Evolutionary conservation across 1,140 invertebrate genomes (phyloP).

Genomic region (Leptinotarsa defecta): DNA sequence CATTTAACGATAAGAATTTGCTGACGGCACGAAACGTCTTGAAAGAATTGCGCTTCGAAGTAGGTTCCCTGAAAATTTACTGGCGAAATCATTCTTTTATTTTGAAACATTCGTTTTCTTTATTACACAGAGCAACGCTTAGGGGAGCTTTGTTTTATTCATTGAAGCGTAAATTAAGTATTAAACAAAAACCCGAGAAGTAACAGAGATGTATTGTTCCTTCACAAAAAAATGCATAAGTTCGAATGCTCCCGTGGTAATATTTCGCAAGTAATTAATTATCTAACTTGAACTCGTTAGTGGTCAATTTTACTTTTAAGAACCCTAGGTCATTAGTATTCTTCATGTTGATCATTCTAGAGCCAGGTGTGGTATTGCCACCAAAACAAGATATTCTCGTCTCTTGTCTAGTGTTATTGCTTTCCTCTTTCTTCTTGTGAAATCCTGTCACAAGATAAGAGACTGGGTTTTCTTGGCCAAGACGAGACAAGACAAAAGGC

Average conservation of each 20-base stretch:
- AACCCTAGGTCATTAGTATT: too few species aligned
- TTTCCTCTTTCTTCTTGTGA: too few species aligned
- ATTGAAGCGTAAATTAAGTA: constrained; percentile 18
- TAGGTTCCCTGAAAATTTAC: constrained; percentile 31
- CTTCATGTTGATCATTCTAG: too few species aligned
- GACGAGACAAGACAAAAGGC: neutral
- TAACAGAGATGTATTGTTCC: neutral
- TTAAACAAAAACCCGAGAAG: constrained; percentile 1
- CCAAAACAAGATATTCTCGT: too few species aligned
- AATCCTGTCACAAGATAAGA: neutral
- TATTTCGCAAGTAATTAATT: neutral
- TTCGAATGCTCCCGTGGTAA: neutral
- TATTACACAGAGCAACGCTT: constrained; percentile 11
- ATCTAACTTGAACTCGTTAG: neutral
- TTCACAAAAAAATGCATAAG: neutral
- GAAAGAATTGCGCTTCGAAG: constrained; percentile 25
- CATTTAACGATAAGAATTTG: constrained; percentile 19
- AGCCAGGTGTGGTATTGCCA: too few species aligned
- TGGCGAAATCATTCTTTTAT: constrained; percentile 15
- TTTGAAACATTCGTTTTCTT: constrained; percentile 22
- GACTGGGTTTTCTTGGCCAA: neutral
- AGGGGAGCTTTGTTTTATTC: constrained; percentile 22
- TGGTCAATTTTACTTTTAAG: too few species aligned
- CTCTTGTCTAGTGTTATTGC: too few species aligned
- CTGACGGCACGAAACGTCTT: constrained; percentile 18